Evolutionary conservation across 2,797 vertebrate genomes (phyloP).

Genomic region (Sebastes ruberrimus): DNA sequence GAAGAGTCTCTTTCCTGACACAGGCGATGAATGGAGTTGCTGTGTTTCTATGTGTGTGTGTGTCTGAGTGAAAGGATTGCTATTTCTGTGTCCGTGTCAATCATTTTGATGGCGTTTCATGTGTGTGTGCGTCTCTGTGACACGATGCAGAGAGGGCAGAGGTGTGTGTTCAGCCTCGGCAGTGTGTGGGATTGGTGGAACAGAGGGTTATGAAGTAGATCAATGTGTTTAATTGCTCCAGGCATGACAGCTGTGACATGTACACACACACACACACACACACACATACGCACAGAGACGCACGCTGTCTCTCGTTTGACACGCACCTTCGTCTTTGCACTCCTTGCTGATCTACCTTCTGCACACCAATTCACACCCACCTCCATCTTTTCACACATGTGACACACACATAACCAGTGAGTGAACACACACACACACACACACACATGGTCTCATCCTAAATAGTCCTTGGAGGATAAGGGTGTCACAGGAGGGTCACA

Average conservation of each 20-base stretch:
- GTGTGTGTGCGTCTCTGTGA: conserved; percentile 28
- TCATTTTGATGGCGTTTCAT: conserved; percentile 34
- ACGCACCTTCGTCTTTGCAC: conserved; percentile 13
- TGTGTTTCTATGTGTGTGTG: background rate
- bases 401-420: conserved; percentile 1
- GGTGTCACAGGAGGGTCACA: conserved; percentile 56
- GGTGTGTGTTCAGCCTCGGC: conserved; percentile 46
- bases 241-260: conserved; percentile 64
- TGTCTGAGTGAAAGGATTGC: background rate
- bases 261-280: conserved; percentile 20
- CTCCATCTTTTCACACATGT: background rate
- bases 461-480: conserved; percentile 56
- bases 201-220: conserved; percentile 62
- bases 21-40: conserved; percentile 46
- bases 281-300: background rate
- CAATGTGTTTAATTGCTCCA: conserved; percentile 62
- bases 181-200: conserved; percentile 41
- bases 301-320: conserved; percentile 5
- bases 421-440: background rate
- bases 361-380: background rate
- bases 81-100: conserved; percentile 43
- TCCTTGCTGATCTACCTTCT: conserved; percentile 50
- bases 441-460: conserved; percentile 34
- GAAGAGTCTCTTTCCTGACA: conserved; percentile 54
- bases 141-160: conserved; percentile 46